Base-by-base conservation (phyloP, 2,797 vertebrate species). In the Tragopan temminckii region DNA sequence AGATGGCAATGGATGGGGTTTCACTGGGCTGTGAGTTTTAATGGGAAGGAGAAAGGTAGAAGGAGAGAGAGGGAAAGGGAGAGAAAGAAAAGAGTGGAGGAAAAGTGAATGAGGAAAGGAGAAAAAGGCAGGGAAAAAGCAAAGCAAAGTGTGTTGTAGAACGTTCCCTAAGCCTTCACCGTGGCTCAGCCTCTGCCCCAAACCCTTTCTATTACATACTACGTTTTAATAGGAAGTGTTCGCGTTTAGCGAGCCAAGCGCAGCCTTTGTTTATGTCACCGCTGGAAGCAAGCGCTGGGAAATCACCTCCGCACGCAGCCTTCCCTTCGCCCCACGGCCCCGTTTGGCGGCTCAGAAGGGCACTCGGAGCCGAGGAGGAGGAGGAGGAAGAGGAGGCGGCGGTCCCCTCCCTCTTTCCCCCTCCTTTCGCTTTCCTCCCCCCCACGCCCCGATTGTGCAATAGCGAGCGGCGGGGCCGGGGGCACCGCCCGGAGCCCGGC, bases 401-500 rank as follows among this genome's bases (percentile, higher is more conserved):
- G 27, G 38, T 24, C 9, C 24, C 25, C 2, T 25, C 17, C 40
- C 53, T 16, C 42, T 20, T 21, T 14, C 33, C 35, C 43, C 33
- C 4, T 24, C 14, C 24, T 29, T 2, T 27, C 18, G 35, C 52
- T 15, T 55, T 55, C 45, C n/a, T 21, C 16, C 38, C 36, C 13
- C 21, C n/a, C 68, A 35, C 42, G 45, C 25, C 36, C 46, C 23
- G 46, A 36, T 61, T 48, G 43, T 53, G 66, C 57, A 40, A 43
- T 45, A 57, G 58, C 18, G 35, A 38, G 52, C 40, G 42, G 36
- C 50, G 53, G 69, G 62, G 79, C 68, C 68, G 31, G 18, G 74
- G 71, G 89, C 77, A 76, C 91, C 80, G 89, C 89, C 91, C 69
- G 93, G 88, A 85, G 94, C 86, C 88, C 84, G 80, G 79, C 89